These are phyloP conservation scores for Paramisgurnus dabryanus DNA, from an alignment of 2,113 vertebrate genomes.

Conservation along the genomic window DNA sequence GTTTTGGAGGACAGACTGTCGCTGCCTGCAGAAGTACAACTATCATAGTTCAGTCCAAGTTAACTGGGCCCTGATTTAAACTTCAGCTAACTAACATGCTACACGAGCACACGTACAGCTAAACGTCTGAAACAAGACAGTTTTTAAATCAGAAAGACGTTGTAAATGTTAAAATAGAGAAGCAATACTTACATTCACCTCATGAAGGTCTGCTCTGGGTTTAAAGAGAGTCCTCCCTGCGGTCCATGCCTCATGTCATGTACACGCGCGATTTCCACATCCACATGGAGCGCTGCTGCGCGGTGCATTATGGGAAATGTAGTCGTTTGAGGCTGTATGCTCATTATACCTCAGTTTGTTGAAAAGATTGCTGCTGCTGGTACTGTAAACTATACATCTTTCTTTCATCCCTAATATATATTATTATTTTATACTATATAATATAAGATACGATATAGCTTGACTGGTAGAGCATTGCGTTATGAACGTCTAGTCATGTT, in stretches of 20 bases:
- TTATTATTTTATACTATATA: too few species aligned
- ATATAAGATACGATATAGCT: too few species aligned
- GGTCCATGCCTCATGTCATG: slow-evolving; percentile 32
- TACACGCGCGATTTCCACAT: slow-evolving; percentile 22
- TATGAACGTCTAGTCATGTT: too few species aligned
- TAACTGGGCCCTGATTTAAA: background rate
- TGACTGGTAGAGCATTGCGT: too few species aligned
- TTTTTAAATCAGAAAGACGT: background rate
- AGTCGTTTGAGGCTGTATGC: background rate
- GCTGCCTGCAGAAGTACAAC: background rate
- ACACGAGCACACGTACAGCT: background rate
- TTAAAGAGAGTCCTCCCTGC: background rate
- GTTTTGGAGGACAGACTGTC: background rate
- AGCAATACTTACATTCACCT: slow-evolving; percentile 38
- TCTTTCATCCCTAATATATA: too few species aligned
- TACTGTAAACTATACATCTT: too few species aligned
- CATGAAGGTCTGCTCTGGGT: background rate
- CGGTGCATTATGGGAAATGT: slow-evolving; percentile 44
- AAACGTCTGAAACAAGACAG: background rate
- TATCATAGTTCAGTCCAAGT: background rate
- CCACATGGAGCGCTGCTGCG: slow-evolving; percentile 46
- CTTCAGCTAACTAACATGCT: background rate
- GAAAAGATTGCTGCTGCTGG: too few species aligned
- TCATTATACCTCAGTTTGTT: too few species aligned
- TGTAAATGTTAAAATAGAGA: background rate